phyloP scores from a whole-genome alignment of 1,140 invertebrate genomes.

The Zaprionus lachaisei region DNA sequence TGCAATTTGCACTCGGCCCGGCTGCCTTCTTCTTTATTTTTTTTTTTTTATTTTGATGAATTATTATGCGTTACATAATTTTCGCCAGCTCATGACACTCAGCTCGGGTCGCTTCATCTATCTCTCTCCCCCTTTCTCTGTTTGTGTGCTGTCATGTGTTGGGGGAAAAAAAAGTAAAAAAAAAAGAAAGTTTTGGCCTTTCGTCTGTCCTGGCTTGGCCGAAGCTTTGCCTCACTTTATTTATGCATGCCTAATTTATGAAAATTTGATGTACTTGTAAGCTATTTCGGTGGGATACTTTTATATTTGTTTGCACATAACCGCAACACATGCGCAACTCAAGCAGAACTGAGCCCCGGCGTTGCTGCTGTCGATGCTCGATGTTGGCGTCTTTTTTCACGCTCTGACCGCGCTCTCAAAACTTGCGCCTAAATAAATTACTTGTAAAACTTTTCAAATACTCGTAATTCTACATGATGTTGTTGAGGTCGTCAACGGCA shows the following conservation, averaged over 20 bases:
- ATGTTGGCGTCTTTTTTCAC: conserved; percentile 27
- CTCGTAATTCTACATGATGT: conserved; percentile 82
- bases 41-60: conserved; percentile 62
- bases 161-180: neutral
- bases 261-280: conserved; percentile 83
- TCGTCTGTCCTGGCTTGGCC: neutral
- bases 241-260: conserved; percentile 83
- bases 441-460: conserved; percentile 83
- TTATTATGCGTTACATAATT: conserved; percentile 81
- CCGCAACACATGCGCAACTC: conserved; percentile 68
- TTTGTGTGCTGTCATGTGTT: neutral
- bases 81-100: conserved; percentile 78
- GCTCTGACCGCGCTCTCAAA: conserved; percentile 71
- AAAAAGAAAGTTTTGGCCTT: conserved; percentile 61
- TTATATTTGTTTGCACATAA: conserved; percentile 82
- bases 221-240: conserved; percentile 54
- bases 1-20: conserved; percentile 66
- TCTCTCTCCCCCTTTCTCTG: neutral
- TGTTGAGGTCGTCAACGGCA: conserved; percentile 81
- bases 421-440: conserved; percentile 83
- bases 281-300: conserved; percentile 80
- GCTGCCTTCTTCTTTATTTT: neutral
- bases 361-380: conserved; percentile 31
- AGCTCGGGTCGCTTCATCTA: conserved; percentile 20
- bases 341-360: conserved; percentile 6